Percentiles rank a stretch among this genome's conserved stretches.
These are phyloP conservation scores for Sciurus carolinensis DNA, from an alignment of 2,797 vertebrate genomes.

Conservation along the genomic window DNA sequence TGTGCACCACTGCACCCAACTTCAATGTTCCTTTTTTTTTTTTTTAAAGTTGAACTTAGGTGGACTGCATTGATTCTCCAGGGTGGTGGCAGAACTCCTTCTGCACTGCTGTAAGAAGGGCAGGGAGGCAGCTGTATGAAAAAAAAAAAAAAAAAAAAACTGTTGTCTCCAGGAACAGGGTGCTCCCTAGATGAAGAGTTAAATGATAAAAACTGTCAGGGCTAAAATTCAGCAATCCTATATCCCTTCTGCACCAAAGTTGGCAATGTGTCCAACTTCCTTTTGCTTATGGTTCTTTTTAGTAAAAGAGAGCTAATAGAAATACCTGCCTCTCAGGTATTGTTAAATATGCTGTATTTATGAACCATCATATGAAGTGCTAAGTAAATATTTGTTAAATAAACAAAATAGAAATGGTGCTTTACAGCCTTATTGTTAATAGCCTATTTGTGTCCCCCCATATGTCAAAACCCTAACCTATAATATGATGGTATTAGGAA, in stretches of 20 bases:
- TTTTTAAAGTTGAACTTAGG: background rate
- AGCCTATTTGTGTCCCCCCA: background rate
- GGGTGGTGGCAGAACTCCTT: background rate
- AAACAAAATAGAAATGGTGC: background rate
- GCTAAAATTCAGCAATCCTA: background rate
- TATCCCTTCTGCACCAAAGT: background rate
- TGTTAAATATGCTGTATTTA: background rate
- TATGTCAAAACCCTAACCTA: background rate
- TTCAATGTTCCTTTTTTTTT: background rate
- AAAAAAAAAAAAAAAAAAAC: background rate
- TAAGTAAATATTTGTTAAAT: slow-evolving; percentile 10
- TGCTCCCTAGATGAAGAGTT: background rate
- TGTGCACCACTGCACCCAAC: too few species aligned
- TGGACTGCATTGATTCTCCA: background rate
- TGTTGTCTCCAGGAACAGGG: background rate
- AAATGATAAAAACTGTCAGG: background rate
- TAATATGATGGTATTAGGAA: background rate
- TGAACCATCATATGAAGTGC: background rate
- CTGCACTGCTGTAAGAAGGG: background rate
- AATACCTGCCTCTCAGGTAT: background rate
- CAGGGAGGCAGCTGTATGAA: rapidly evolving
- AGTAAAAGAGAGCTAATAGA: background rate
- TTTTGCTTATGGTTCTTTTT: background rate
- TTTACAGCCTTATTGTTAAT: background rate
- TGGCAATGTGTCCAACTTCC: background rate